phyloP scores from a whole-genome alignment of 1,140 invertebrate species.

The Triops longicaudatus region DNA sequence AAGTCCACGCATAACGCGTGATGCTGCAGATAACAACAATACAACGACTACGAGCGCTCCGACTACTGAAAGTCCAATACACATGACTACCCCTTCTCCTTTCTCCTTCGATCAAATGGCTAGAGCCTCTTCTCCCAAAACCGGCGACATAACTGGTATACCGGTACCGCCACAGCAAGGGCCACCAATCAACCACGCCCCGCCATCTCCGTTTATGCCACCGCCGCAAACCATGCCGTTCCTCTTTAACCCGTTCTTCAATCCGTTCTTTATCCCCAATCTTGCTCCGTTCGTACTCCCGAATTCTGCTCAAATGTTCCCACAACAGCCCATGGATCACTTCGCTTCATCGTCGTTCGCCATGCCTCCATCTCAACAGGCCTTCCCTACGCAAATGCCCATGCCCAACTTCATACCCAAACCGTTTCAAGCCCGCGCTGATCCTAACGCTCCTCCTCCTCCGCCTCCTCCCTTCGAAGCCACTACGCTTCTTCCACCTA shows the following conservation, averaged over 20 bases:
- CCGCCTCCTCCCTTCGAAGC: neutral
- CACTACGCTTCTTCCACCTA: neutral
- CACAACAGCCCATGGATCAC: neutral
- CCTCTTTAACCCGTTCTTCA: neutral
- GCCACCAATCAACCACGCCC: neutral
- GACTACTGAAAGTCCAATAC: too few species aligned
- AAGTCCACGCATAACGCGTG: too few species aligned
- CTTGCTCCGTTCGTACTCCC: neutral
- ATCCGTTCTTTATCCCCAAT: neutral
- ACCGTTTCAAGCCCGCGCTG: neutral
- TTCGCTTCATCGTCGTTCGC: neutral
- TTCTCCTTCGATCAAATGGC: too few species aligned
- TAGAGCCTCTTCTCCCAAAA: too few species aligned
- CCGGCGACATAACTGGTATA: too few species aligned
- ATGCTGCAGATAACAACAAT: too few species aligned
- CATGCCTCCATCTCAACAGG: neutral
- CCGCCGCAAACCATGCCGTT: neutral
- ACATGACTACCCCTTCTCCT: too few species aligned
- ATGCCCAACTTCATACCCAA: neutral
- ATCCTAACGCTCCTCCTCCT: neutral
- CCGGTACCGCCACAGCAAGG: too few species aligned
- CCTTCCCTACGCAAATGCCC: neutral
- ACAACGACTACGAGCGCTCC: too few species aligned
- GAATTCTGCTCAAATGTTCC: neutral
- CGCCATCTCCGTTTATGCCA: neutral